Evolutionary conservation across 2,113 vertebrate genomes (phyloP), one percentile per base, ranked within the genome.

Genomic region (Coreoperca whiteheadi): DNA sequence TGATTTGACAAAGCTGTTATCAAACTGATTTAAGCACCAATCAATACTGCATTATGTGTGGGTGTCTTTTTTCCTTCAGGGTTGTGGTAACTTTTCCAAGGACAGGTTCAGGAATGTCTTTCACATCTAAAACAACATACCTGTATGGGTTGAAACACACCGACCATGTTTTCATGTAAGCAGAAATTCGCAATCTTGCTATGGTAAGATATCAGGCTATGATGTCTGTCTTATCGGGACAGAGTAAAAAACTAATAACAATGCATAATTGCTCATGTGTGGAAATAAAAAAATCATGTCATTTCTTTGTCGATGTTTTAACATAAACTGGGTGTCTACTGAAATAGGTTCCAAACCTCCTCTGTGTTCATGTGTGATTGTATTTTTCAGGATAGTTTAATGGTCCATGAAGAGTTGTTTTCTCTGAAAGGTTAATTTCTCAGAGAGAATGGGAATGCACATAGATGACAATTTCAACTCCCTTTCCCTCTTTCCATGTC

Each of bases 1-100:
- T 95, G 95, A 96, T 96, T 95, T 94, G 93, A 96, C 95, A 96
- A 95, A 96, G 94, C 95, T 89, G 92, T 94, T 95, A 95, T 96
- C 92, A 95, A 93, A 94, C 95, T 91, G 93, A 93, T 95, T 95
- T 94, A 95, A 95, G 94, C 87, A 89, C 82, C 92, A 89, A 93
- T 95, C 95, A 94, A 95, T 95, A 95, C 71, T 86, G 85, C 91
- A 94, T 93, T 94, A 92, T 84, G 87, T 84, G 87, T 79, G 83
- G 81, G 77, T 86, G 86, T 85, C 86, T 92, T 80, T 92, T 81
- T 77, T 91, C 81, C 77, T 69, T 84, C 83, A 84, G 70, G 81
- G 81, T 84, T 88, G 84, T 82, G 74, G 83, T 82, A 88, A 93
- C 78, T 87, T 90, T 92, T 87, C 61, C 90, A 94, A 93, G 90